Conservation (phyloP, 2,888 invertebrate genomes). For the Drepanosiphum platanoidis region DNA sequence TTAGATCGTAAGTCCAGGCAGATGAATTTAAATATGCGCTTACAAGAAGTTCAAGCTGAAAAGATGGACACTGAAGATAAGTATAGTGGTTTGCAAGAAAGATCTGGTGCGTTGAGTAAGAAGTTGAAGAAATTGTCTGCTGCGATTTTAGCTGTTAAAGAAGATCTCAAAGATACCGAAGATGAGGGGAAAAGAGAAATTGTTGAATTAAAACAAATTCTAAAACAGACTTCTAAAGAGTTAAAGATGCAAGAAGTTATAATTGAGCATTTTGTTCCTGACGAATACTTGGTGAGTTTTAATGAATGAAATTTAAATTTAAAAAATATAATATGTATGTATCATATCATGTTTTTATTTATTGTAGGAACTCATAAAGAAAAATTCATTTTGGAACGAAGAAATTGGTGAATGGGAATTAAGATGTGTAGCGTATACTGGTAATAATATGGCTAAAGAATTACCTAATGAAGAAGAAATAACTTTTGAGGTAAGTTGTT, state of each 20-base stretch:
- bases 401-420: slow-evolving; percentile 99
- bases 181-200: slow-evolving; percentile 96
- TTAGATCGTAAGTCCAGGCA: slow-evolving; percentile 83
- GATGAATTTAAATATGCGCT: slow-evolving; percentile 80
- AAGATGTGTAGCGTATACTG: slow-evolving; percentile 97
- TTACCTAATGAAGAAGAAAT: slow-evolving; percentile 65
- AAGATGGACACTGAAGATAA: slow-evolving; percentile 93
- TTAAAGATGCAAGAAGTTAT: slow-evolving; percentile 90
- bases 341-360: not conserved
- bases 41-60: slow-evolving; percentile 84
- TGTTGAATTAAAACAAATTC: slow-evolving; percentile 93
- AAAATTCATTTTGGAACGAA: slow-evolving; percentile 96
- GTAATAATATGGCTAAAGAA: slow-evolving; percentile 92
- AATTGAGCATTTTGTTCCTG: slow-evolving; percentile 92
- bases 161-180: slow-evolving; percentile 85
- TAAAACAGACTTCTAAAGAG: slow-evolving; percentile 89
- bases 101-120: slow-evolving; percentile 89
- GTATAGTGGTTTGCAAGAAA: slow-evolving; percentile 93
- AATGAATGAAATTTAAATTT: not conserved
- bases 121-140: slow-evolving; percentile 91
- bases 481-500: slow-evolving; percentile 35
- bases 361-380: slow-evolving; percentile 82
- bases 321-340: not conserved
- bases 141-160: slow-evolving; percentile 85
- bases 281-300: slow-evolving; percentile 82